Base-by-base conservation (phyloP, 2,888 invertebrate genomes). In the Ditylenchus weischeri region DNA sequence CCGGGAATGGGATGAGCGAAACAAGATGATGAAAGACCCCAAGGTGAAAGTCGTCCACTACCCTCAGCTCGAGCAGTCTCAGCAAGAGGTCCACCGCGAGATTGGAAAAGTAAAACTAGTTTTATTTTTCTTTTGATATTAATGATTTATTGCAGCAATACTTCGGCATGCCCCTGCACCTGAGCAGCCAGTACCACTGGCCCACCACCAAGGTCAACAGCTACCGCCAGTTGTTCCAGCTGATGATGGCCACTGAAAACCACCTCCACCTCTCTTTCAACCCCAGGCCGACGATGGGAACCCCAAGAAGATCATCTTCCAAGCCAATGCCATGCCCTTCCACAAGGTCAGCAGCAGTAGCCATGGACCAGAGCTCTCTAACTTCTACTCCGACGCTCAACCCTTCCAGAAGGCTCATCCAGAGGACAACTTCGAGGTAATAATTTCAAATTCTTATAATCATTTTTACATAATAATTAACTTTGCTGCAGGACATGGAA, bases 211-310 rank as follows among this genome's bases (percentile, higher is more conserved):
- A 43, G n/a, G 8, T 64, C 29, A 50, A 43, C 62, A 48, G 36
- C 18, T 21, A 57, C 50, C 18, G 43, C 29, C 57, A 68, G 5
- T 19, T 68, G 29, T 19, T 68, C 35, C 66, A 74, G 43, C 36
- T 71, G 23, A 18, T 75, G 36, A 62, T 69, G 67, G 57, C 70
- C 64, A 69, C 71, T 19, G 78, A 79, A 66, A 79, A 78, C 66
- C 69, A 76, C 65, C 47, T 79, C 57, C 74, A 75, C 50, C 62
- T 78, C 23, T 48, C 21, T 23, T 64, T 59, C 57, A 64, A 70
- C 50, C 76, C 72, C 54, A 29, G 49, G 29, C 48, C 23, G 36
- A 73, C 18, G 43, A 43, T 43, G 43, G 43, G 8, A 58, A 64
- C 21, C 58, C 76, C 8, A 47, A 65, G 47, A 49, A 66, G 57